These are phyloP conservation scores for Hemaris fuciformis DNA, from an alignment of 2,888 invertebrate genomes.

Conservation along the genomic window DNA sequence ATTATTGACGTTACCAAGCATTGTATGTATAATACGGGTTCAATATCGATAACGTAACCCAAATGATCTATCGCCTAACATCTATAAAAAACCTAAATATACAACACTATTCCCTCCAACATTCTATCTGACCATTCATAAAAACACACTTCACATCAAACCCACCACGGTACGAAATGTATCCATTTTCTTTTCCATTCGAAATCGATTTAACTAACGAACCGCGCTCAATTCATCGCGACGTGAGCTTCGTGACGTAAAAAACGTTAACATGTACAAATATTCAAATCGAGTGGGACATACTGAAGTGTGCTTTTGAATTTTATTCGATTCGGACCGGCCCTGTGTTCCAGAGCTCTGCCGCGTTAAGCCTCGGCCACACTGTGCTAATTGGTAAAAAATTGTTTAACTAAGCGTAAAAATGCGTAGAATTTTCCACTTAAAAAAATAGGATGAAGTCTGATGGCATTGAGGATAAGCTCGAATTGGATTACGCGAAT, in stretches of 20 bases:
- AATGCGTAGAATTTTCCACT: no score
- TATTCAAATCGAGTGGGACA: conserved; percentile 51
- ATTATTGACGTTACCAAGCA: no score
- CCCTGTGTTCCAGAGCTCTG: conserved; percentile 24
- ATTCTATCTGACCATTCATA: not conserved
- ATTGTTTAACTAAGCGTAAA: no score
- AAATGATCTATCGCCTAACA: no score
- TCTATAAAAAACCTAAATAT: no score
- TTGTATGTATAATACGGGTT: no score
- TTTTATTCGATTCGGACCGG: conserved; percentile 44
- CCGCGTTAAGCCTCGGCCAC: conserved; percentile 4
- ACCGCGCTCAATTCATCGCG: conserved; percentile 3
- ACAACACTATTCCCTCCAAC: no score
- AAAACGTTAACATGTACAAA: conserved; percentile 42
- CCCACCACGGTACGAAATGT: not conserved
- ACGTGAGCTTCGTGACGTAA: not conserved
- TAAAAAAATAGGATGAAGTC: no score
- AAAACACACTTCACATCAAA: not conserved
- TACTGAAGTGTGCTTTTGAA: conserved; percentile 49
- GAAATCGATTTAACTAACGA: conserved; percentile 11
- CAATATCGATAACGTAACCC: no score
- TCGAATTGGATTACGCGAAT: no score
- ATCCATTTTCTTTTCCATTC: not conserved
- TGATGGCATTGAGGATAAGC: no score
- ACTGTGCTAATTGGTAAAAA: not conserved